Percentiles rank a stretch among this genome's conserved stretches.
Evolutionary conservation across 2,113 vertebrate species (phyloP).

Genomic region (Tupaia chinensis): DNA sequence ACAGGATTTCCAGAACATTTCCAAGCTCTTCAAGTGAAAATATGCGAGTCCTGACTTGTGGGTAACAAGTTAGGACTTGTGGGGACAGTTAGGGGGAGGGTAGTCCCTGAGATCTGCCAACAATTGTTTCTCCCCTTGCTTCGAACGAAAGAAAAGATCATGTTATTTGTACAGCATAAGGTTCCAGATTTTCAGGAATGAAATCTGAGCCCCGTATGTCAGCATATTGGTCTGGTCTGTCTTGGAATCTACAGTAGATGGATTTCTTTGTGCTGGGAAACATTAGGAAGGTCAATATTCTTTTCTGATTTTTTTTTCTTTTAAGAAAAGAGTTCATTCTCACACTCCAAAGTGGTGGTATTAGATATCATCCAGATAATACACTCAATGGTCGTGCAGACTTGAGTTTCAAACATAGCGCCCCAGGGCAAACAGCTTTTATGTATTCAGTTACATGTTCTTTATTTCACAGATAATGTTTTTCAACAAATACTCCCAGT

Average conservation of each 20-base stretch:
- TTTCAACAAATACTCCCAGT: constrained; percentile 78
- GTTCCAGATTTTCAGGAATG: constrained; percentile 89
- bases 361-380: constrained; percentile 89
- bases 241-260: constrained; percentile 84
- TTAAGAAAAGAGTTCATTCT: constrained; percentile 85
- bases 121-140: constrained; percentile 84
- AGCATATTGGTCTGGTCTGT: constrained; percentile 83
- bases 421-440: constrained; percentile 85
- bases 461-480: constrained; percentile 84
- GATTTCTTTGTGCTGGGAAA: constrained; percentile 88
- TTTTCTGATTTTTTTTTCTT: constrained; percentile 77
- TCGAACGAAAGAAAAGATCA: constrained; percentile 86
- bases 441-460: constrained; percentile 85
- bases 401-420: constrained; percentile 83
- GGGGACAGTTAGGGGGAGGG: constrained; percentile 74
- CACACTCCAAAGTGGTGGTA: constrained; percentile 85
- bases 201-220: constrained; percentile 87
- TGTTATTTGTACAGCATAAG: constrained; percentile 87
- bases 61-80: constrained; percentile 78
- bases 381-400: constrained; percentile 77
- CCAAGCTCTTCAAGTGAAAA: constrained; percentile 84
- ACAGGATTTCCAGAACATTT: constrained; percentile 77
- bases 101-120: constrained; percentile 81
- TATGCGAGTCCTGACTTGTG: constrained; percentile 82
- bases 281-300: constrained; percentile 83